phyloP scores from a whole-genome alignment of 2,888 invertebrate species.

The Deilephila elpenor region DNA sequence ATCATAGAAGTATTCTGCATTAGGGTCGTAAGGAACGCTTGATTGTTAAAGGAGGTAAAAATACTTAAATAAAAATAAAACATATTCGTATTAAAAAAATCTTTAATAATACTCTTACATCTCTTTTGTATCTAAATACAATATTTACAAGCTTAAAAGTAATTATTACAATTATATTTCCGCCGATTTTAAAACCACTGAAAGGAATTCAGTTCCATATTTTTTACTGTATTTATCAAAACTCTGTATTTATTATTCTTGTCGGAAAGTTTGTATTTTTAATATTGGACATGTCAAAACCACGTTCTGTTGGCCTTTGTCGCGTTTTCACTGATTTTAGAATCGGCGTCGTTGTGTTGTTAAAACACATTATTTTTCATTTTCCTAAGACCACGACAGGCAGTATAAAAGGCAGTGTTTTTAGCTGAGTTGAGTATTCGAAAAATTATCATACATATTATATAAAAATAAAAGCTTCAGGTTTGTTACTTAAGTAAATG shows the following conservation, averaged over 20 bases:
- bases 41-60: not conserved
- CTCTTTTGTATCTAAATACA: slow-evolving; percentile 79
- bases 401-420: slow-evolving; percentile 63
- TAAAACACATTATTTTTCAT: slow-evolving; percentile 35
- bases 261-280: not conserved
- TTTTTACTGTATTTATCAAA: too few species aligned
- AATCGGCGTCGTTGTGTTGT: slow-evolving; percentile 8
- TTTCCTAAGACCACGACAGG: slow-evolving; percentile 45
- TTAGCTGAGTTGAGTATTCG: slow-evolving; percentile 73
- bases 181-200: slow-evolving; percentile 16
- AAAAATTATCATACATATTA: slow-evolving; percentile 32
- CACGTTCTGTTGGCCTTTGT: not conserved
- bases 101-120: slow-evolving; percentile 81
- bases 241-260: slow-evolving; percentile 4
- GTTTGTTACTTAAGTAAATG: slow-evolving; percentile 35
- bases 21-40: not conserved
- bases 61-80: slow-evolving; percentile 18
- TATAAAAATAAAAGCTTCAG: slow-evolving; percentile 43
- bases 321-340: not conserved
- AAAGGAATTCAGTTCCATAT: not conserved
- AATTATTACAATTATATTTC: slow-evolving; percentile 34
- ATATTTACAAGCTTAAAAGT: slow-evolving; percentile 80
- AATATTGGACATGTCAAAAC: slow-evolving; percentile 1
- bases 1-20: not conserved
- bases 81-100: slow-evolving; percentile 58